Conservation (phyloP, 2,113 vertebrate species). For the Saguinus imperator region DNA sequence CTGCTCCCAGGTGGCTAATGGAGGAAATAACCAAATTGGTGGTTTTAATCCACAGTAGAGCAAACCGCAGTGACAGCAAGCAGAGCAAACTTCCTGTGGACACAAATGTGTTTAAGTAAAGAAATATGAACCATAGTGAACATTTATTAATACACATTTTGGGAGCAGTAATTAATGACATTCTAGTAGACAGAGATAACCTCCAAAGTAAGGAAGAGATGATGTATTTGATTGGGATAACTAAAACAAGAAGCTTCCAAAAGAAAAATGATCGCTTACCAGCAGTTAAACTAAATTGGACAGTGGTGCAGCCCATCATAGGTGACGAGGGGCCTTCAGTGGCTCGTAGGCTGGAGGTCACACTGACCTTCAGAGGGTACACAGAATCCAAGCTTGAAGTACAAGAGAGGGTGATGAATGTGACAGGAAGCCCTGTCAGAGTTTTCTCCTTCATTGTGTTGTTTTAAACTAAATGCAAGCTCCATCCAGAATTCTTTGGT, state of each 20-base stretch:
- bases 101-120: background rate
- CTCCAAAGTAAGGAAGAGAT: background rate
- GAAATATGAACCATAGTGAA: background rate
- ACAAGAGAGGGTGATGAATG: background rate
- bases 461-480: background rate
- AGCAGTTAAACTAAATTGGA: background rate
- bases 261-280: background rate
- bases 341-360: rapidly evolving
- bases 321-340: background rate
- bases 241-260: background rate
- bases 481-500: background rate
- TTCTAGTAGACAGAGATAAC: background rate
- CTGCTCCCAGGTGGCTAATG: background rate
- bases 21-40: background rate
- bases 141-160: background rate
- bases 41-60: background rate
- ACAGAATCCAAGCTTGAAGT: rapidly evolving
- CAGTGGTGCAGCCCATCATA: rapidly evolving
- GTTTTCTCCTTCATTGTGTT: background rate
- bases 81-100: rapidly evolving
- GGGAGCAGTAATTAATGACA: background rate
- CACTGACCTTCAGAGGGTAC: background rate
- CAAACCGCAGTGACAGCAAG: background rate
- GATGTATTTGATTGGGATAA: background rate
- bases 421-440: background rate